Percentiles rank a stretch among this genome's conserved stretches.
phyloP scores from a whole-genome alignment of 2,113 vertebrate species.

The Campylomormyrus numenius region DNA sequence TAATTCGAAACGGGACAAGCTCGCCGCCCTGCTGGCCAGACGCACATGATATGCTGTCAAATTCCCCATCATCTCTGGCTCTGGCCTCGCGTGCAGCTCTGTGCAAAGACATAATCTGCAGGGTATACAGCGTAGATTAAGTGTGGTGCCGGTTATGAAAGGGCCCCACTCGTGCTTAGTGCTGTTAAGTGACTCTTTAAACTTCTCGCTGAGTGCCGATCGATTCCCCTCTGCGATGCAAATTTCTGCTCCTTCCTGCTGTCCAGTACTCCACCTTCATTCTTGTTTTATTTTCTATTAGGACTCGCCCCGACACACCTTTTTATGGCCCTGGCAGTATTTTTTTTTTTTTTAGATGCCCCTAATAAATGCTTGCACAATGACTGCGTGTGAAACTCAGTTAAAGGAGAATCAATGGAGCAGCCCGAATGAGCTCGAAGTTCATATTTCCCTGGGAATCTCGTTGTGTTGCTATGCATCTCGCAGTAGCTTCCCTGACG shows the following conservation, averaged over 20 bases:
- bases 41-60: background rate
- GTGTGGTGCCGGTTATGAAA: background rate
- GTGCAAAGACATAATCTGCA: background rate
- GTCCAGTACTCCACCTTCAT: background rate
- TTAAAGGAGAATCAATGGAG: background rate
- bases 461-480: background rate
- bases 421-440: background rate
- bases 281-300: slow-evolving; percentile 2
- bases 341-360: background rate
- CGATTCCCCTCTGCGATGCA: background rate
- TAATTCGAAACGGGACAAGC: background rate
- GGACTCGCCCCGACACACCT: background rate
- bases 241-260: background rate
- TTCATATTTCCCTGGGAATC: background rate
- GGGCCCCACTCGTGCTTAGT: background rate
- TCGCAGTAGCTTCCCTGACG: background rate
- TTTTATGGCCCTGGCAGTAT: background rate
- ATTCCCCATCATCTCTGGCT: background rate
- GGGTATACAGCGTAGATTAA: background rate
- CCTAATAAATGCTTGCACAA: background rate
- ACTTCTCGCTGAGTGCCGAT: background rate
- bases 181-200: background rate
- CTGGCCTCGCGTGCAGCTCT: background rate
- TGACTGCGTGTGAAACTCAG: background rate
- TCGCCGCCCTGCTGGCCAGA: background rate